Base-by-base conservation (phyloP, 2,888 invertebrate genomes). In the Agriopis aurantiaria region DNA sequence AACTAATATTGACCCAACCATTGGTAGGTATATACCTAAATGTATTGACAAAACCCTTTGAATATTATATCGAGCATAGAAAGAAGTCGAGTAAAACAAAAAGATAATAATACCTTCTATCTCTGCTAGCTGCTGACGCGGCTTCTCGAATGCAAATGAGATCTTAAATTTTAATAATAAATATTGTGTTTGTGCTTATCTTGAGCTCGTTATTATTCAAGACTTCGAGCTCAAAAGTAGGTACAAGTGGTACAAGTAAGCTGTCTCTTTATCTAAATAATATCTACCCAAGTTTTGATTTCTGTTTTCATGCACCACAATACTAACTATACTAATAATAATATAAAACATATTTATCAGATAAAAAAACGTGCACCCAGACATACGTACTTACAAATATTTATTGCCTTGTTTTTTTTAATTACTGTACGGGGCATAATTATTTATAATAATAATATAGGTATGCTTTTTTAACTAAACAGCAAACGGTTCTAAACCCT, bases 71-170 rank as follows among this genome's bases (percentile, higher is more conserved):
- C 52, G 58, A 14, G 61, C 58, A 69, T 66, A 71, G 67, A 62
- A 55, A 55, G 62, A 60, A 60, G 33, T 33, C 33, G 61, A 14
- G 61, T 61, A 69, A 68, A 71, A 62, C 60, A 55, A 59, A 58
- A 63, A 69, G 63, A 71, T 74, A 65, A 64, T 71, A 33, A 33
- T 33, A 59, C 58, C 48, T 64, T 61, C 48, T 62, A 68, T 74
- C 67, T 58, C 8, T 9, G 17, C 59, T 55, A 71, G 60, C 67
- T 48, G 56, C 57, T 49, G 58, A 61, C 65, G 68, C 33, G 53
- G 64, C 52, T 55, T 23, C 55, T 57, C 17, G 64, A 64, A 75
- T 72, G 72, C 62, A 74, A 75, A 75, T 75, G 68, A 59, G 65
- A 65, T 72, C 65, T 66, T 45, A 53, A 61, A 71, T 69, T 68